phyloP scores from a whole-genome alignment of 2,113 vertebrate genomes.

The Podocnemis expansa region DNA sequence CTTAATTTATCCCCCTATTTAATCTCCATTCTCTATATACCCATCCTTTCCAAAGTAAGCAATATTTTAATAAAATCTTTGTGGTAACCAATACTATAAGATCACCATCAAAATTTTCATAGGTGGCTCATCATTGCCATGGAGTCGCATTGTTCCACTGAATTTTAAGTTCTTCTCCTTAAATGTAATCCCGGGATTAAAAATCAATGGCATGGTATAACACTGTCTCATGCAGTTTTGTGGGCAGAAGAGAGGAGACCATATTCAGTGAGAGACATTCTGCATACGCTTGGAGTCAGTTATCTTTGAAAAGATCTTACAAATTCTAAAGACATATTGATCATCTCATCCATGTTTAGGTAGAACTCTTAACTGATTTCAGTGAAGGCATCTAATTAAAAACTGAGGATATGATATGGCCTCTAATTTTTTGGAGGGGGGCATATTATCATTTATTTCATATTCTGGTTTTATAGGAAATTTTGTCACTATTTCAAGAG shows the following conservation, averaged over 20 bases:
- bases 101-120: not conserved
- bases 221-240: not conserved
- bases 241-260: not conserved
- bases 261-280: not conserved
- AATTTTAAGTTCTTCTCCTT: not conserved
- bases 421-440: not conserved
- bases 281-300: not conserved
- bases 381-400: not conserved
- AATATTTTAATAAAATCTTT: not conserved
- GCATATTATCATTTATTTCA: not conserved
- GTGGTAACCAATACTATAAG: not conserved
- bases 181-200: not conserved
- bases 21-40: not conserved
- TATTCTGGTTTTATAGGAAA: not conserved
- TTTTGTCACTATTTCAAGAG: not conserved
- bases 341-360: not conserved
- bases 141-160: not conserved
- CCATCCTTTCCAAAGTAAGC: not conserved
- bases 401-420: not conserved
- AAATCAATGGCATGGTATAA: not conserved
- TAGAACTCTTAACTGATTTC: not conserved
- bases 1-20: not conserved
- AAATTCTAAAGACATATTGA: not conserved
- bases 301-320: not conserved
- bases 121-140: not conserved